Conservation (phyloP, 2,113 vertebrate genomes). For the Numenius arquata region DNA sequence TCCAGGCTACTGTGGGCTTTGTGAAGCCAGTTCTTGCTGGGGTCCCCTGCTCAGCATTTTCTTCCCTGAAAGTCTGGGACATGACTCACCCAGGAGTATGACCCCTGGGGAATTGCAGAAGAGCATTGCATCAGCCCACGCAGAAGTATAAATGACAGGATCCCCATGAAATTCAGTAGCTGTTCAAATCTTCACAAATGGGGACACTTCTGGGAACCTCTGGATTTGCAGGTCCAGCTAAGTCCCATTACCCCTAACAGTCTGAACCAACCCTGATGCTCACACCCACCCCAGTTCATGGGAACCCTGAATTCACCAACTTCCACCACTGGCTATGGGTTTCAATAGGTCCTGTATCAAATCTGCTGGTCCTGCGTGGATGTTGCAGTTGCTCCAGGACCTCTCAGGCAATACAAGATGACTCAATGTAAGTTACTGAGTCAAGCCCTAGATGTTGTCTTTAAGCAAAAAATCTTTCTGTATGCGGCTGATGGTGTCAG, state of each 20-base stretch:
- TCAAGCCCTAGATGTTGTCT: not conserved
- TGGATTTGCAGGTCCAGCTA: not conserved
- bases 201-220: not conserved
- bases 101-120: not conserved
- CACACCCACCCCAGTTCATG: not conserved
- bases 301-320: not conserved
- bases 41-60: not conserved
- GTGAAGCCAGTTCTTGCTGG: not conserved
- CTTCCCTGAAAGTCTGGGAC: not conserved
- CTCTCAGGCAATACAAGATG: not conserved
- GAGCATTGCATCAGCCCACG: not conserved
- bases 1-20: not conserved
- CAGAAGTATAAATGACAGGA: not conserved
- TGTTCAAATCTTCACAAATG: not conserved
- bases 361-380: not conserved
- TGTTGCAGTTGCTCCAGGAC: not conserved
- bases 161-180: not conserved
- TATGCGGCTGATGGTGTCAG: not conserved
- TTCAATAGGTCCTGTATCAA: not conserved
- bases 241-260: not conserved
- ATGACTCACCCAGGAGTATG: not conserved
- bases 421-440: not conserved
- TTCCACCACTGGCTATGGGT: not conserved
- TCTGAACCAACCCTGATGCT: not conserved
- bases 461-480: not conserved